Conservation (phyloP, 2,113 vertebrate species). For the Probosciger aterrimus region DNA sequence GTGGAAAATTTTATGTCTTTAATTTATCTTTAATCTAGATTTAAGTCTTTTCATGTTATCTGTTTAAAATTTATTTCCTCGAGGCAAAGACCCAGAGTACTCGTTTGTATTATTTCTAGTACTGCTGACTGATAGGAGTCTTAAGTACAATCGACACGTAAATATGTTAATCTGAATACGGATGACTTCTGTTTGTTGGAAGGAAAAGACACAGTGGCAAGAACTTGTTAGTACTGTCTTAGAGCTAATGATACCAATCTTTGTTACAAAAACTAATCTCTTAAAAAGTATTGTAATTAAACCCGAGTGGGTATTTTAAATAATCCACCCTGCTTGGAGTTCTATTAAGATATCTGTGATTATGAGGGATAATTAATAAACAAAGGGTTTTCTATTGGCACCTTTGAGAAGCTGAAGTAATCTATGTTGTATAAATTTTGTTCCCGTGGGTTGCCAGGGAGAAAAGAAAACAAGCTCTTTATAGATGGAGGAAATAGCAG, state of each 20-base stretch:
- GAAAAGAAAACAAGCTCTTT: background rate
- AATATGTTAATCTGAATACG: background rate
- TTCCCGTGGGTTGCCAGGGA: background rate
- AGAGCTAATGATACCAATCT: background rate
- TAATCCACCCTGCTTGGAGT: background rate
- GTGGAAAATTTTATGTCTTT: background rate
- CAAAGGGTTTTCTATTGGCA: background rate
- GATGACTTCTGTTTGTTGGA: background rate
- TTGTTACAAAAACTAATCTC: background rate
- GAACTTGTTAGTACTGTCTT: background rate
- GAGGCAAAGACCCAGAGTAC: background rate
- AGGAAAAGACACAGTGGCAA: background rate
- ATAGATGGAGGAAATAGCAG: background rate
- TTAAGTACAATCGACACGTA: background rate
- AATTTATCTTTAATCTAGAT: background rate
- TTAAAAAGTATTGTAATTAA: background rate
- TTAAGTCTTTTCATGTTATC: background rate
- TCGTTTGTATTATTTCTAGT: background rate
- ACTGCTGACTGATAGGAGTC: background rate
- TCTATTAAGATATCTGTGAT: background rate
- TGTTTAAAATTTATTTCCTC: background rate
- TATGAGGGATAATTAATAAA: background rate
- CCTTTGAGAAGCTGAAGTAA: background rate
- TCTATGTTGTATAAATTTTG: background rate
- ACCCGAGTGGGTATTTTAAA: background rate